Percentiles rank a stretch among this genome's conserved stretches.
These are phyloP conservation scores for Osedax frankpressi DNA, from an alignment of 2,888 invertebrate genomes.

Conservation along the genomic window DNA sequence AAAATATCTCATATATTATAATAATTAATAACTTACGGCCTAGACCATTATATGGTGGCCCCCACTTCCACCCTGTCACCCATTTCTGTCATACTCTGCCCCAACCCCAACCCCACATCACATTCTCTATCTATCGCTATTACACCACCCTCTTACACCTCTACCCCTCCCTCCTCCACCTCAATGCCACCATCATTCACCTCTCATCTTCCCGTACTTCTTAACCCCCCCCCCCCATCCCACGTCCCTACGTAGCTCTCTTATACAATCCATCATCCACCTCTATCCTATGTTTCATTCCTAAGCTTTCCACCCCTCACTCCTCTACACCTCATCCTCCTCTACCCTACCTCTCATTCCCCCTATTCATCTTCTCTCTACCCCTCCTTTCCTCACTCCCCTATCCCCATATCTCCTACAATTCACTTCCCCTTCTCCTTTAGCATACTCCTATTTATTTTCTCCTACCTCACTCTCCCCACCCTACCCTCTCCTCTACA, in stretches of 20 bases:
- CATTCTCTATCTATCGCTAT: too few species aligned
- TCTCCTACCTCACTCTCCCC: neutral
- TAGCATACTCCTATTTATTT: too few species aligned
- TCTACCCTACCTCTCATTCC: neutral
- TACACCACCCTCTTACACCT: too few species aligned
- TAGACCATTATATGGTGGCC: too few species aligned
- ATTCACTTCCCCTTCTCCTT: neutral
- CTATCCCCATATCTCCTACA: neutral
- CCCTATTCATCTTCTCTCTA: neutral
- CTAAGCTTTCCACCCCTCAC: neutral
- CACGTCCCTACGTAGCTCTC: neutral
- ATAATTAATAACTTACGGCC: too few species aligned
- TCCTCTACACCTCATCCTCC: neutral
- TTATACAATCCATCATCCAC: neutral
- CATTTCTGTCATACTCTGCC: too few species aligned
- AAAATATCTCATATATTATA: too few species aligned
- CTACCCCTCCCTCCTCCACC: too few species aligned
- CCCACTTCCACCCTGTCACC: too few species aligned
- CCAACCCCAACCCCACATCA: too few species aligned
- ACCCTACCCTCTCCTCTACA: neutral
- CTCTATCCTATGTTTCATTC: neutral
- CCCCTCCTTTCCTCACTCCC: neutral
- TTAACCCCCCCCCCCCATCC: neutral
- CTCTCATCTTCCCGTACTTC: neutral
- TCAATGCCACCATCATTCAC: too few species aligned